phyloP scores from a whole-genome alignment of 2,888 invertebrate genomes.

The Osmoderma eremita region DNA sequence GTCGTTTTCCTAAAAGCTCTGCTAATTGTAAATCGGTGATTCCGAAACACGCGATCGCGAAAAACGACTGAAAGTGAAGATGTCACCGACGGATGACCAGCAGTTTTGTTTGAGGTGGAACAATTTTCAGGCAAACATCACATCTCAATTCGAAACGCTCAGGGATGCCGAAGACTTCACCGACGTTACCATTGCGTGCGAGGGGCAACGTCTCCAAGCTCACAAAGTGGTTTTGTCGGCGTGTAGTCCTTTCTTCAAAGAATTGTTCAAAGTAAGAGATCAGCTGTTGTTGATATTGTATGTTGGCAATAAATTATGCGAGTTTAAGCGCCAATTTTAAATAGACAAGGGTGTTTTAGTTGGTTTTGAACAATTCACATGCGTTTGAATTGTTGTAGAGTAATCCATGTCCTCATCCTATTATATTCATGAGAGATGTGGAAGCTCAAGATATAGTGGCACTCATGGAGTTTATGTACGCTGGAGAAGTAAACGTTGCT shows the following conservation, averaged over 20 bases:
- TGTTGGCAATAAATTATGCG: constrained; percentile 38
- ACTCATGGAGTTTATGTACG: constrained; percentile 86
- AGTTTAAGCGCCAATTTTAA: constrained; percentile 39
- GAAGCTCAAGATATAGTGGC: constrained; percentile 81
- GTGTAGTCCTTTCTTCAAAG: constrained; percentile 89
- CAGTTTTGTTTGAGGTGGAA: constrained; percentile 92
- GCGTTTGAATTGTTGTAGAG: constrained; percentile 69
- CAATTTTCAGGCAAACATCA: constrained; percentile 88
- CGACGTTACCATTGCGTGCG: constrained; percentile 88
- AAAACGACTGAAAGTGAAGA: constrained; percentile 33
- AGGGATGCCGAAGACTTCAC: constrained; percentile 88
- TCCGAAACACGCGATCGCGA: constrained; percentile 28
- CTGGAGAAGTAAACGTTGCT: constrained; percentile 85
- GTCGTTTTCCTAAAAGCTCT: constrained; percentile 41
- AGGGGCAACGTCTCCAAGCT: constrained; percentile 83
- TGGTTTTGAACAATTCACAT: no score
- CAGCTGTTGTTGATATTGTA: constrained; percentile 19
- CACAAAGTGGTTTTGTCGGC: constrained; percentile 88
- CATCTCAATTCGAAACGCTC: constrained; percentile 85
- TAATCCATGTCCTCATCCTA: constrained; percentile 86
- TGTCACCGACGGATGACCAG: constrained; percentile 73
- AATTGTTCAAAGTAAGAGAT: constrained; percentile 81
- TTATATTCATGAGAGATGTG: constrained; percentile 86
- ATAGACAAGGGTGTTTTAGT: not conserved
- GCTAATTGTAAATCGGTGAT: constrained; percentile 37